Conservation (phyloP, 2,797 vertebrate genomes). For the Gephyroberyx darwinii region DNA sequence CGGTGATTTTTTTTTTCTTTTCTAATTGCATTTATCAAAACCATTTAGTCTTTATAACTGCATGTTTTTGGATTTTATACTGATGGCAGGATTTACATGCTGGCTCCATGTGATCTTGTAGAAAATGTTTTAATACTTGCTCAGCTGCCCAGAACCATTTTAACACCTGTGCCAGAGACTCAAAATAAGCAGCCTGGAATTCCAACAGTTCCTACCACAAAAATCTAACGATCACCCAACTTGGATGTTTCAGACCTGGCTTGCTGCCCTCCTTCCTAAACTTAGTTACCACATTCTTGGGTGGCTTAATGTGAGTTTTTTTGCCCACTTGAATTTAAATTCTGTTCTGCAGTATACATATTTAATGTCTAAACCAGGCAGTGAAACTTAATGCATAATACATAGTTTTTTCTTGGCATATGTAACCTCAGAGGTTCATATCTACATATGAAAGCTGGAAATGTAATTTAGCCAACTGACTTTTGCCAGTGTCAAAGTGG, state of each 20-base stretch:
- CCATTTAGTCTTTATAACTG: background rate
- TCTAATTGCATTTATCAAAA: slow-evolving; percentile 1
- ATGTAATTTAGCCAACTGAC: slow-evolving; percentile 37
- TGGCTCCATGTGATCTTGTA: slow-evolving; percentile 53
- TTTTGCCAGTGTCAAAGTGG: slow-evolving; percentile 28
- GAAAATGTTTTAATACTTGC: slow-evolving; percentile 74
- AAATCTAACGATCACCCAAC: slow-evolving; percentile 69
- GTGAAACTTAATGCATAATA: slow-evolving; percentile 74
- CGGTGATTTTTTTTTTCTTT: no score
- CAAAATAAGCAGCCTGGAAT: slow-evolving; percentile 80
- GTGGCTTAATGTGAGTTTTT: slow-evolving; percentile 61
- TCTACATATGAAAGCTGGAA: slow-evolving; percentile 53
- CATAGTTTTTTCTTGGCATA: slow-evolving; percentile 64
- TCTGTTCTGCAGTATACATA: slow-evolving; percentile 63
- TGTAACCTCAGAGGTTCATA: slow-evolving; percentile 52
- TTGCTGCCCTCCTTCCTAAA: slow-evolving; percentile 45
- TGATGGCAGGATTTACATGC: slow-evolving; percentile 48
- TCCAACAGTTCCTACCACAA: slow-evolving; percentile 64
- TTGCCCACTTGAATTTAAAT: slow-evolving; percentile 48
- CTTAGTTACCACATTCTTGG: slow-evolving; percentile 53
- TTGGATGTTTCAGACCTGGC: slow-evolving; percentile 57
- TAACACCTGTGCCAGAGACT: slow-evolving; percentile 79
- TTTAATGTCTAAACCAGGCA: slow-evolving; percentile 75
- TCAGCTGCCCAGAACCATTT: slow-evolving; percentile 69
- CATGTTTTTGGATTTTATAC: slow-evolving; percentile 21